These are phyloP conservation scores for Neomorphus geoffroyi DNA, from an alignment of 2,797 vertebrate genomes.

Conservation along the genomic window DNA sequence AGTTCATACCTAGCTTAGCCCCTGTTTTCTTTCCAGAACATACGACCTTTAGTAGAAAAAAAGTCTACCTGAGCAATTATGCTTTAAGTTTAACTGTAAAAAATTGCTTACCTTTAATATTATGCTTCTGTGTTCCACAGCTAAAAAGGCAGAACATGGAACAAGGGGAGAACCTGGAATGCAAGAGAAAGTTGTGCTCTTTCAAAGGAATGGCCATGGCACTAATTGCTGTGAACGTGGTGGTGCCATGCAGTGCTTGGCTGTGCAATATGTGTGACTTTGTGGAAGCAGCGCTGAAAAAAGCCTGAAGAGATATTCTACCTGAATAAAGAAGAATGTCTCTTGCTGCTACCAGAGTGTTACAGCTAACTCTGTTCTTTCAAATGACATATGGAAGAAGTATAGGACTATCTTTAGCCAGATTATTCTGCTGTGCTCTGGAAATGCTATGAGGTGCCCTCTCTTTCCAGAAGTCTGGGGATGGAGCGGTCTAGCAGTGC, in stretches of 20 bases:
- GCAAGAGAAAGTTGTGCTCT: background rate
- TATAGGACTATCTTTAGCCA: background rate
- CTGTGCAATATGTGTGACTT: background rate
- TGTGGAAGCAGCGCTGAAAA: background rate
- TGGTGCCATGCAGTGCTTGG: background rate
- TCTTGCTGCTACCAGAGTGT: background rate
- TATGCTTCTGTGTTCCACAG: background rate
- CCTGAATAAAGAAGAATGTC: background rate
- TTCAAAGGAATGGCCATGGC: background rate
- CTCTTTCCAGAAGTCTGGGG: background rate
- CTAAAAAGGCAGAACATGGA: background rate
- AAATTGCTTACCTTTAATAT: background rate
- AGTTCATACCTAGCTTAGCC: background rate
- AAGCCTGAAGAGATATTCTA: background rate
- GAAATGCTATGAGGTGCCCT: background rate
- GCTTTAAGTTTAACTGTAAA: background rate
- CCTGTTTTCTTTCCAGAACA: background rate
- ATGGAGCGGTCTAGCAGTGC: background rate
- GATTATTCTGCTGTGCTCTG: background rate
- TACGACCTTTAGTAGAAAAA: background rate
- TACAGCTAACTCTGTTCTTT: background rate
- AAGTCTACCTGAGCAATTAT: background rate
- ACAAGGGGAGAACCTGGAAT: background rate
- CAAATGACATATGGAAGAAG: background rate
- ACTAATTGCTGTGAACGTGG: background rate